phyloP scores from a whole-genome alignment of 1,140 invertebrate genomes.

The Forficula auricularia region DNA sequence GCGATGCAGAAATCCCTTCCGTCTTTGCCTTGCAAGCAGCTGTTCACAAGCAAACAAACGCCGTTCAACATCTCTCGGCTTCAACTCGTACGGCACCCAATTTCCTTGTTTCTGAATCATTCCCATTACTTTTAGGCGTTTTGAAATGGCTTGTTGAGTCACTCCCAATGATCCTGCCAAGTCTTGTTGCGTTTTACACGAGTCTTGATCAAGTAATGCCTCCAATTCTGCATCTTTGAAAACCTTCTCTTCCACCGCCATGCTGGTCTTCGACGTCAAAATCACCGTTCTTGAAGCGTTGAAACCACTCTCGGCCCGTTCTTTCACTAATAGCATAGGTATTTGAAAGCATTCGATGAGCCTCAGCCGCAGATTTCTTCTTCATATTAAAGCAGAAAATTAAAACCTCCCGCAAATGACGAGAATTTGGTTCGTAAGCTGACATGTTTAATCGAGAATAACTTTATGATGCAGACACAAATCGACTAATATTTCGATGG shows the following conservation, averaged over 20 bases:
- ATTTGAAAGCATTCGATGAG: too few relatives aligned
- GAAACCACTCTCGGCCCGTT: too few relatives aligned
- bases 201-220: constrained; percentile 15
- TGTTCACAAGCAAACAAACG: constrained; percentile 15
- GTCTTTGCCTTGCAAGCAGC: constrained; percentile 17
- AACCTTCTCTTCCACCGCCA: neutral
- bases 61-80: constrained; percentile 16
- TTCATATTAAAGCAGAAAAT: too few relatives aligned
- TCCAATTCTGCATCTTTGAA: constrained; percentile 15
- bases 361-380: too few relatives aligned
- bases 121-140: constrained; percentile 10
- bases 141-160: constrained; percentile 9
- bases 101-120: constrained; percentile 10
- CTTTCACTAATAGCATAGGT: too few relatives aligned
- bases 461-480: too few relatives aligned
- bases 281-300: too few relatives aligned
- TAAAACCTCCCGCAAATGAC: too few relatives aligned
- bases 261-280: too few relatives aligned
- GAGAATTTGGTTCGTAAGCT: too few relatives aligned
- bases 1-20: constrained; percentile 18
- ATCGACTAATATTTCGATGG: too few relatives aligned
- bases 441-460: too few relatives aligned
- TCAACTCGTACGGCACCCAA: constrained; percentile 18
- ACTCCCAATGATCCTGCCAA: constrained; percentile 13
- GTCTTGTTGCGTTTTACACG: constrained; percentile 14